These are phyloP conservation scores for Sminthurinus signatus DNA, from an alignment of 1,140 invertebrate species.

Conservation along the genomic window DNA sequence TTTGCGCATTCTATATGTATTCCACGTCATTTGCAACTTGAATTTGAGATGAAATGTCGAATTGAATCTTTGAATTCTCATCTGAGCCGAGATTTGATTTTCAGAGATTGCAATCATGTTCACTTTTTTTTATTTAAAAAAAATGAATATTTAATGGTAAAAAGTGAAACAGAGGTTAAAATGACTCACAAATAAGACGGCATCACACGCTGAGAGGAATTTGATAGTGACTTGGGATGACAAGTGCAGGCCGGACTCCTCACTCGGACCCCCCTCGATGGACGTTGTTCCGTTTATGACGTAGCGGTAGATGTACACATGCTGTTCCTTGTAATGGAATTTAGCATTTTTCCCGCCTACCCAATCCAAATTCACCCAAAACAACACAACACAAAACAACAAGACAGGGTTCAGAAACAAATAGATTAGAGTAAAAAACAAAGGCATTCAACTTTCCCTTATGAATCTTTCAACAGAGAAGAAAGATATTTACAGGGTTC, in stretches of 20 bases:
- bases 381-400: background rate
- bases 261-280: conserved; percentile 60
- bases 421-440: background rate
- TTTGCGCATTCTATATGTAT: too few species aligned
- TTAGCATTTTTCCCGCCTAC: too few species aligned
- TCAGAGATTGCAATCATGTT: too few species aligned
- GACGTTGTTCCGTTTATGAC: conserved; percentile 56
- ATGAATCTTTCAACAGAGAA: too few species aligned
- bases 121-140: too few species aligned
- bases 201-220: conserved; percentile 56
- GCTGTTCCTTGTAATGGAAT: conserved; percentile 54
- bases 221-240: conserved; percentile 51
- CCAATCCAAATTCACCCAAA: too few species aligned
- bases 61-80: too few species aligned
- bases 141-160: too few species aligned
- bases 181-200: conserved; percentile 49
- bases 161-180: background rate
- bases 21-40: too few species aligned
- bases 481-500: too few species aligned
- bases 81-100: too few species aligned
- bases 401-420: background rate
- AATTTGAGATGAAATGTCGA: too few species aligned
- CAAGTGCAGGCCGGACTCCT: conserved; percentile 58
- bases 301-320: conserved; percentile 59
- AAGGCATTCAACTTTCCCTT: background rate